Percentiles rank a stretch among this genome's conserved stretches.
Evolutionary conservation across 2,113 vertebrate species (phyloP).

Genomic region (Eolophus roseicapilla): DNA sequence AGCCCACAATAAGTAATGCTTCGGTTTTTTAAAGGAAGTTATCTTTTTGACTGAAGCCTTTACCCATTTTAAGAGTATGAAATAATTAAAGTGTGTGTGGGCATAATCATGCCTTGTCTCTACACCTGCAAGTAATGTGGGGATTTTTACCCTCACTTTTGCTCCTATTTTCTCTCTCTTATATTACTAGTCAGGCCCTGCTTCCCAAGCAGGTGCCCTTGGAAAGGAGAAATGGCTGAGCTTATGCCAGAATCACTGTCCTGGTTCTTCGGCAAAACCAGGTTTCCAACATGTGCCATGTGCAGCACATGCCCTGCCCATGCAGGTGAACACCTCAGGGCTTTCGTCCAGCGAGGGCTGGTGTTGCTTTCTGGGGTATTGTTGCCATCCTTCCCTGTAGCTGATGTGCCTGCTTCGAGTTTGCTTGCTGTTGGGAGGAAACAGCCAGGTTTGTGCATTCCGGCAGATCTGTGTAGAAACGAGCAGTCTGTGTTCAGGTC

Average conservation of each 20-base stretch:
- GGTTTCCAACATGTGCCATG: neutral
- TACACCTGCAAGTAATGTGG: neutral
- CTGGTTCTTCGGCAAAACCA: neutral
- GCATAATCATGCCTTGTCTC: neutral
- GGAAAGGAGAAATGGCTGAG: conserved; percentile 24
- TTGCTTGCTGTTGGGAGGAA: neutral
- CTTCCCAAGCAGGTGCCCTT: neutral
- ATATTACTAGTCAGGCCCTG: neutral
- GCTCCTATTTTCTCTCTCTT: neutral
- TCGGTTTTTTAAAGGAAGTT: neutral
- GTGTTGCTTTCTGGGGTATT: neutral
- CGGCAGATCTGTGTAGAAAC: neutral
- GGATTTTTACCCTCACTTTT: neutral
- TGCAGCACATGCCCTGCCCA: neutral
- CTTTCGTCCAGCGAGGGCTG: neutral
- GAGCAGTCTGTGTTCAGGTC: neutral
- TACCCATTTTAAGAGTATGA: neutral
- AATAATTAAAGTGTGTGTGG: neutral
- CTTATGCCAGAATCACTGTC: conserved; percentile 14
- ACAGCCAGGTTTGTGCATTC: neutral
- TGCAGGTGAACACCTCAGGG: neutral
- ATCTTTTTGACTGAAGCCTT: neutral
- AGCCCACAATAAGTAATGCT: neutral
- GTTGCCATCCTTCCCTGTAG: neutral
- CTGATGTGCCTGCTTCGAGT: neutral